Evolutionary conservation across 2,113 vertebrate genomes (phyloP), one percentile per base, ranked within the genome.

Genomic region (Pangasianodon gigas): DNA sequence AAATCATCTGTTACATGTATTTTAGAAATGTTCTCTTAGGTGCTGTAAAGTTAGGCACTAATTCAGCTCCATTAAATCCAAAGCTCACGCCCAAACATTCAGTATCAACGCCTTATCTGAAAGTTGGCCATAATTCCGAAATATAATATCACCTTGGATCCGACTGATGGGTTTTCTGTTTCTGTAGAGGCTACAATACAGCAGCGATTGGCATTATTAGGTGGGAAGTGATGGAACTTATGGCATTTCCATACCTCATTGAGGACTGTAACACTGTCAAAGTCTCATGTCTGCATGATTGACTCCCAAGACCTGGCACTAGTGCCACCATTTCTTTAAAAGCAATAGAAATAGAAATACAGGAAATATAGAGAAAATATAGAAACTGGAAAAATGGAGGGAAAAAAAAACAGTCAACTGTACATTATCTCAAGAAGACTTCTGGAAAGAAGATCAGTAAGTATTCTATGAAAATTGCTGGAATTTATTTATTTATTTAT

Each of bases 311-410:
- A 88, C 91, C 91, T 86, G 95, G 90, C 89, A 87, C 81, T 91
- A 41, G 93, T 8, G 14, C 94, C 93, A 93, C 92, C 89, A 90
- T 93, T 93, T 91, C 97, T 98, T 37, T 41, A 46, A 91, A 91
- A 69, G 91, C 86, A 90, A 79, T 81, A 88, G 82, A 90, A 26
- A 81, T 6, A 86, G 84, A 92, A n/a, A 80, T 3, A 92, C 26
- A 88, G 75, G 90, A 87, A 24, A 58, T 82, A 37, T 56, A 56
- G 52, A 19, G 29, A 18, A n/a, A 82, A 82, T 56, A 6, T 26
- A 84, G 19, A 41, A 79, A 51, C 41, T 24, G 41, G 41, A 32
- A 41, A 41, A 44, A 41, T 41, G 69, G n/a, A 21, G 0, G 37
- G 18, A 2, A 32, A 6, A 16, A n/a, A 4, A 13, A 4, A 24